A percentile compares a stretch with the other conserved stretches of the same genome.
phyloP scores from a whole-genome alignment of 2,888 invertebrate species.

The Rhaphigaster nebulosa region DNA sequence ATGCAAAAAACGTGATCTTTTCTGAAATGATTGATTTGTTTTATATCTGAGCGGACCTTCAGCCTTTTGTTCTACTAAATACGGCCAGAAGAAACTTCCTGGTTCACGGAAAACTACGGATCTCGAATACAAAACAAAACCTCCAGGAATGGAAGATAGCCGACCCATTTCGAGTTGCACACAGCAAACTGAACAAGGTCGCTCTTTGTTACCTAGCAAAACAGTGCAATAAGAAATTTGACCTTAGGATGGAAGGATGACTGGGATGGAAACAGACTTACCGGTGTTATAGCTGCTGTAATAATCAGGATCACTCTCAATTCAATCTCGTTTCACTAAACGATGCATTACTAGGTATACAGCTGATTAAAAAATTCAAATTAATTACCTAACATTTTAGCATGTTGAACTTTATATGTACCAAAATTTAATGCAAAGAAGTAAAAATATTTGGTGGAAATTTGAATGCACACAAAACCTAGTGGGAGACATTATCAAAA shows the following conservation, averaged over 20 bases:
- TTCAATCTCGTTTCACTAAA: background rate
- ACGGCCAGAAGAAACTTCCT: conserved; percentile 51
- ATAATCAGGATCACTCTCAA: background rate
- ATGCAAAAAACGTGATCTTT: conserved; percentile 31
- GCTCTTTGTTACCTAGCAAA: conserved; percentile 11
- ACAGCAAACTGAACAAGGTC: conserved; percentile 48
- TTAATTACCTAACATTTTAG: too few species aligned
- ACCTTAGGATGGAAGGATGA: conserved; percentile 44
- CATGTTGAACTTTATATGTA: too few species aligned
- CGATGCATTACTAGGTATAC: background rate
- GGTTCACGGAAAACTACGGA: conserved; percentile 54
- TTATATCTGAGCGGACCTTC: conserved; percentile 39
- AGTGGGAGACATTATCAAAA: too few species aligned
- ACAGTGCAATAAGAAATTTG: conserved; percentile 21
- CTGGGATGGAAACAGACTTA: conserved; percentile 2
- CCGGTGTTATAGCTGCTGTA: background rate
- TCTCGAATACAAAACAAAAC: conserved; percentile 53
- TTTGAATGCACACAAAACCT: too few species aligned
- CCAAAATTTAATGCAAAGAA: too few species aligned
- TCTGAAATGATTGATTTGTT: conserved; percentile 47
- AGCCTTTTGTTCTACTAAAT: conserved; percentile 53
- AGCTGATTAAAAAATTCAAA: too few species aligned
- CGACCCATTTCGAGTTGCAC: conserved; percentile 49
- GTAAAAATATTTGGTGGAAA: background rate
- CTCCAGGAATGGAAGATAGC: conserved; percentile 36